Base-by-base conservation (phyloP, 1,140 invertebrate species). In the Psix sp. region DNA sequence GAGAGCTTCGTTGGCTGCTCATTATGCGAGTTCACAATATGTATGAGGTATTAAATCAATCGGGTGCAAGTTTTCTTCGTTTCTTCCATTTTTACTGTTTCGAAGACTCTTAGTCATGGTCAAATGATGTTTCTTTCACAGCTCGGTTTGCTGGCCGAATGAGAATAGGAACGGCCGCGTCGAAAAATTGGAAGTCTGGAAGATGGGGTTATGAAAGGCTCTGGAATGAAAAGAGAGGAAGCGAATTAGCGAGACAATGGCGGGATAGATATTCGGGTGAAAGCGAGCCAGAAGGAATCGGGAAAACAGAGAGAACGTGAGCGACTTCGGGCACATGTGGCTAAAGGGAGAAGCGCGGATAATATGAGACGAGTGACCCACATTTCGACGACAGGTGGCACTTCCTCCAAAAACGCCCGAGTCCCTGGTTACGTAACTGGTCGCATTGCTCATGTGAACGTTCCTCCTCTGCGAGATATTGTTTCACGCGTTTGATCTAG, bases 361-460 rank as follows among this genome's bases (percentile, higher is more conserved):
- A 76, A 80, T 65, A 77, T 60, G 71, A 79, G 71, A 72, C 77
- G 63, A 73, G 80, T 77, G 80, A 80, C 80, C 79, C 71, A 82
- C 70, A 80, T 82, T 77, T 60, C 38, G 49, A 36, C 59, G 79
- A 75, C 80, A 81, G 80, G 80, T 81, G 80, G 75, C 68, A 45
- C 60, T 79, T 65, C 70, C 52, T 67, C 43, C 66, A 49, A 76
- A 75, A 80, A 77, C 76, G 39, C 17, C 16, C 10, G 35, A 70
- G 39, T 48, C 63, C 56, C 56, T 62, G 39, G 57, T 74, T 63
- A 46, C 51, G 45, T 57, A 68, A 74, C 35, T 29, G 42, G 17
- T 59, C 68, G 52, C 35, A 49, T 57, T 43, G 48, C 10, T 56
- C 56, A 20, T 45, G 21, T 48, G 31, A 66, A 38, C 21, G 51